Evolutionary conservation across 2,797 vertebrate genomes (phyloP).

Genomic region (Coccyzus lansbergi): DNA sequence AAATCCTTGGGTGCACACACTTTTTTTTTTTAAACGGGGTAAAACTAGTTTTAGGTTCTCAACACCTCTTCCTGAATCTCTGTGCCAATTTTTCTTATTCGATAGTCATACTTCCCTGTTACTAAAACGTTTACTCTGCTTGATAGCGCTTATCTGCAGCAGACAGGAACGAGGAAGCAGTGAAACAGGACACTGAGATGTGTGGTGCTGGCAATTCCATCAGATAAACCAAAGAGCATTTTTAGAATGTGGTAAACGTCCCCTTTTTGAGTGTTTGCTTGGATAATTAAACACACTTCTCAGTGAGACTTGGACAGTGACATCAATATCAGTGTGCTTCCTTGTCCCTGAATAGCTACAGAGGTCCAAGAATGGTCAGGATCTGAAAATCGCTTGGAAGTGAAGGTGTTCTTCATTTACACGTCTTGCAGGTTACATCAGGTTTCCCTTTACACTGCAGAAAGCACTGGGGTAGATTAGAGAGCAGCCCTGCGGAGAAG

Average conservation of each 20-base stretch:
- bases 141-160: neutral
- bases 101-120: constrained; percentile 3
- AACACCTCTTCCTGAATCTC: neutral
- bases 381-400: neutral
- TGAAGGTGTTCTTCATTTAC: neutral
- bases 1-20: neutral
- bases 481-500: too few species aligned
- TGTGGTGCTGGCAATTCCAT: neutral
- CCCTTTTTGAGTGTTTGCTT: neutral
- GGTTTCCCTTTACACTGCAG: neutral
- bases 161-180: neutral
- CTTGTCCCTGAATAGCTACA: neutral
- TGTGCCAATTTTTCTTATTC: constrained; percentile 17
- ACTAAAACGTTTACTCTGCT: neutral
- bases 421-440: neutral
- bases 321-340: neutral
- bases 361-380: neutral
- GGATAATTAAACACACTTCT: neutral
- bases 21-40: neutral
- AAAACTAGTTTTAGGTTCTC: neutral
- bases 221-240: neutral
- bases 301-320: neutral
- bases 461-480: neutral
- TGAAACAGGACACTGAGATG: neutral
- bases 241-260: neutral